Base-by-base conservation (phyloP, 2,797 vertebrate species). In the Meriones psammophilus region DNA sequence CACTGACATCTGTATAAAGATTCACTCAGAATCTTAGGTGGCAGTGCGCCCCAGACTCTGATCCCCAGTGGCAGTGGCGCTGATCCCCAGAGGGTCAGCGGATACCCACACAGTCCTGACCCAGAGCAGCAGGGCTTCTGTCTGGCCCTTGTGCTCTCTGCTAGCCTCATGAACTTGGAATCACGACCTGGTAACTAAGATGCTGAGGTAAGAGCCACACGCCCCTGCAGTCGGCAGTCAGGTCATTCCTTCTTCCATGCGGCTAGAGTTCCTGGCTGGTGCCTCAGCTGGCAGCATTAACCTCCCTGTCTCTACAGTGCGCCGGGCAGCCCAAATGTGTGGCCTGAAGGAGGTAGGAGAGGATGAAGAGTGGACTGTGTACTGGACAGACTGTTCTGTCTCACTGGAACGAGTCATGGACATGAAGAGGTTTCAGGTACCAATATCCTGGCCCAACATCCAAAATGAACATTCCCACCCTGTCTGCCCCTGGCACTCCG, bases 341-440 rank as follows among this genome's bases (percentile, higher is more conserved):
- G 98, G 98, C 91, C 98, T 99, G 77, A 98, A 97, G 85, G 99
- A 99, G n/a, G 99, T 94, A 0, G 98, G 96, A 6, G 98, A 98
- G 3, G 95, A 98, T 0, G 98, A 99, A 88, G 98, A 98, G 60
- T 99, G 99, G 99, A 98, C 97, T 0, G 94, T 99, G 91, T 99
- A 89, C 56, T 99, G 98, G 99, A 99, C 98, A 0, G 99, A 99
- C 97, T 96, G 24, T 90, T 98, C 98, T 0, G 98, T 99, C 56
- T 98, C 98, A 1, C 94, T 99, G 97, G 98, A 99, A 79, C 98
- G 97, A 1, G 83, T 99, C 88, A 98, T 98, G 98, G 98, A 98
- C 5, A 98, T 99, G 99, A 99, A 99, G 91, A 96, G 98, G 92
- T 99, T 99, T 97, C 99, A 99, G 99, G 99, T 98, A 98, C 83